Evolutionary conservation across 2,888 invertebrate genomes (phyloP).

Genomic region (Acrobasis repandana): DNA sequence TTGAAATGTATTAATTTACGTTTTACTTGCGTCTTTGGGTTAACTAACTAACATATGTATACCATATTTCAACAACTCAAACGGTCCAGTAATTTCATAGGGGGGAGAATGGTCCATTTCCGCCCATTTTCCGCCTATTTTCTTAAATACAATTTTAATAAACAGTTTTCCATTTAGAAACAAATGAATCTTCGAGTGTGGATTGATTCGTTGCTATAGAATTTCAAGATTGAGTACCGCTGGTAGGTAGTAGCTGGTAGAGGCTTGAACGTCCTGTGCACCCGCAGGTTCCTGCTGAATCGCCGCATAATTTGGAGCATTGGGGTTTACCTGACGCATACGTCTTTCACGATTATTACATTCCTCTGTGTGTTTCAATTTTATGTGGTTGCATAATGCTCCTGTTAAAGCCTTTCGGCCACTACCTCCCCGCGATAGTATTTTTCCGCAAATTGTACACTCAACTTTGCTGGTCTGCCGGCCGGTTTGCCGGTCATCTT

Average conservation of each 20-base stretch:
- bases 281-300: background rate
- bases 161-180: no score
- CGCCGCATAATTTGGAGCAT: background rate
- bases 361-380: background rate
- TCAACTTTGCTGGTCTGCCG: background rate
- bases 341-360: background rate
- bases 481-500: background rate
- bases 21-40: no score
- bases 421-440: background rate
- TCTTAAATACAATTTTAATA: no score
- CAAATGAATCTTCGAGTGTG: background rate
- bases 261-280: background rate
- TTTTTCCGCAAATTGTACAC: background rate
- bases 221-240: background rate
- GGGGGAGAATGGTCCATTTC: no score
- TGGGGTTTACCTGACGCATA: background rate
- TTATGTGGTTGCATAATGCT: background rate
- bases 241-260: background rate
- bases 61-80: no score
- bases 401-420: background rate
- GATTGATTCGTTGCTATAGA: background rate
- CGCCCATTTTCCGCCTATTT: no score
- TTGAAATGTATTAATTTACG: no score
- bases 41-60: no score
- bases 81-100: no score